Percentiles rank a stretch among this genome's conserved stretches.
phyloP scores from a whole-genome alignment of 2,888 invertebrate species.

The Sussaba pulchella region DNA sequence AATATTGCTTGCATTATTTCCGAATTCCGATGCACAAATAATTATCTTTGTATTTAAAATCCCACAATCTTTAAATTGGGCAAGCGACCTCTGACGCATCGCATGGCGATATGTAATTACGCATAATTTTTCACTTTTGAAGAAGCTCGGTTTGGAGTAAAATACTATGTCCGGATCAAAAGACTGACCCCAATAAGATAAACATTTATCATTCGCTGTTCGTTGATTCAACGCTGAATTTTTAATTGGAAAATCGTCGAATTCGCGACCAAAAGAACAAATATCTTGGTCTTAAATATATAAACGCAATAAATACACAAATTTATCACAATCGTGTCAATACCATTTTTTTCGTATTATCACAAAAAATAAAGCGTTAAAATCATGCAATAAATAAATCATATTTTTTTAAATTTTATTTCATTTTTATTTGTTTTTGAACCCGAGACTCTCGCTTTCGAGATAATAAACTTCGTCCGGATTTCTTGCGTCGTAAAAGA shows the following conservation, averaged over 20 bases:
- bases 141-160: neutral
- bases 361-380: no score
- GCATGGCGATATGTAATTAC: slow-evolving; percentile 6
- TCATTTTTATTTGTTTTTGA: no score
- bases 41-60: neutral
- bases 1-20: no score
- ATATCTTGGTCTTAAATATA: neutral
- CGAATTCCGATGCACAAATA: neutral
- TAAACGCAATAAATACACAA: neutral
- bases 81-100: slow-evolving; percentile 23
- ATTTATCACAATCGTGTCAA: neutral
- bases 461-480: neutral
- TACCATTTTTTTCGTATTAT: neutral
- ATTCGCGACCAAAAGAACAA: no score
- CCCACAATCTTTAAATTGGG: neutral
- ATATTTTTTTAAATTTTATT: neutral
- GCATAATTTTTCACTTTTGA: slow-evolving; percentile 4
- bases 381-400: neutral
- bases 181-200: slow-evolving; percentile 42
- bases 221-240: slow-evolving; percentile 7
- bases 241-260: neutral
- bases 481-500: neutral
- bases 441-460: no score
- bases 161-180: slow-evolving; percentile 17
- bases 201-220: slow-evolving; percentile 28